Percentiles rank a stretch among this genome's conserved stretches.
Conservation (phyloP, 2,113 vertebrate species). For the Mirza zaza region DNA sequence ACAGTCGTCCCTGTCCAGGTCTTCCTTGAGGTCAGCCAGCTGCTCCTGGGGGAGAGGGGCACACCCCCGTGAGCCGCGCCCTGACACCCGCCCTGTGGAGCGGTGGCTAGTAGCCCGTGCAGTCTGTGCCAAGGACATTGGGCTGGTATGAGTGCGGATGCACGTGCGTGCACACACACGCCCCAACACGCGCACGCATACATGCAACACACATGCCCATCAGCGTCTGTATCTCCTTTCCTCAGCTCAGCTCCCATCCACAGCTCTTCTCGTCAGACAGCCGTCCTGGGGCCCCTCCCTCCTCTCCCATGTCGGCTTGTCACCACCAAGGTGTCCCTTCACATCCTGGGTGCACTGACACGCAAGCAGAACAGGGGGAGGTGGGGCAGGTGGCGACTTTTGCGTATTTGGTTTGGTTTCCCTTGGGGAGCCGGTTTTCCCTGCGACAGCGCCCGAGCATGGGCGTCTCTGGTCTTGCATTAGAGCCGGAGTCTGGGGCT, state of each 20-base stretch:
- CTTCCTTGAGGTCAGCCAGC: constrained; percentile 93
- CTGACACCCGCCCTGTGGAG: neutral
- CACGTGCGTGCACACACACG: neutral
- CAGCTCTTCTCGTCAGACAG: neutral
- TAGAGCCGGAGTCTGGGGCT: neutral
- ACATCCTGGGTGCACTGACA: neutral
- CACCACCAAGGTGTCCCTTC: neutral
- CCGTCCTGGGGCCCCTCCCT: neutral
- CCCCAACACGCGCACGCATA: too few relatives aligned
- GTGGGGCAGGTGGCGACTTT: neutral
- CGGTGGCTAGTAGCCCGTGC: neutral
- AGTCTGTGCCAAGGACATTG: neutral
- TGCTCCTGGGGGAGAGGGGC: constrained; percentile 87
- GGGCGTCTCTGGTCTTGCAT: neutral
- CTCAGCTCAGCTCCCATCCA: neutral
- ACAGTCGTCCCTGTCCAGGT: constrained; percentile 97
- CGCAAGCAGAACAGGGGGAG: neutral
- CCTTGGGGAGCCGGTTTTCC: neutral
- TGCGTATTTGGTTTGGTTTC: neutral
- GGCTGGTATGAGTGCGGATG: neutral
- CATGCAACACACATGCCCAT: neutral
- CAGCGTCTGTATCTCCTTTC: neutral
- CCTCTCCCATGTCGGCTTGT: neutral
- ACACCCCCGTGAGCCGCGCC: constrained; percentile 45
- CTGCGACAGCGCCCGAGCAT: accelerated